Conservation (phyloP, 2,888 invertebrate species). For the Stenodema calcarata region DNA sequence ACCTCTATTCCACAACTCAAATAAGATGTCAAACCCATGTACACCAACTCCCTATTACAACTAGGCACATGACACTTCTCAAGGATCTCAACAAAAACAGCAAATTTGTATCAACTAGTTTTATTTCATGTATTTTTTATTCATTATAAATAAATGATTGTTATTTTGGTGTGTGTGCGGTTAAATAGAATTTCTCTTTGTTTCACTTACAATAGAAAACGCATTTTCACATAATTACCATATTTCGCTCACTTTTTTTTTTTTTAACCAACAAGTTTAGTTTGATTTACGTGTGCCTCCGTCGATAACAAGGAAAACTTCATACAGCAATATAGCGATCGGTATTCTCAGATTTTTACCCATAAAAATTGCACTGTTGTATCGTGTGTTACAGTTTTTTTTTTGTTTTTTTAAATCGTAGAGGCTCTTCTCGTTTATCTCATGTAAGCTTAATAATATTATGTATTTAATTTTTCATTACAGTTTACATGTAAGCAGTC, state of each 20-base stretch:
- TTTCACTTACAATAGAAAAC: constrained; percentile 31
- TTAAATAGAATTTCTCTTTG: constrained; percentile 23
- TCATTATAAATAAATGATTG: constrained; percentile 49
- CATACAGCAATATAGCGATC: neutral
- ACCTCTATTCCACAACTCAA: too few species aligned
- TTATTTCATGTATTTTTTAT: constrained; percentile 44
- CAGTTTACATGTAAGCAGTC: constrained; percentile 52
- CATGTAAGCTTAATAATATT: constrained; percentile 36
- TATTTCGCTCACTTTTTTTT: neutral
- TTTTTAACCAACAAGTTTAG: neutral
- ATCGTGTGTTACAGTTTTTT: neutral
- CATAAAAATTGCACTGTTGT: neutral
- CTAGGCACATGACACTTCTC: too few species aligned
- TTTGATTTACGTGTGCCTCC: neutral
- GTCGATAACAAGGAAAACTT: neutral
- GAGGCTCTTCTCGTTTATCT: neutral
- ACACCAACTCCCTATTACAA: too few species aligned
- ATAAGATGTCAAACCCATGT: too few species aligned
- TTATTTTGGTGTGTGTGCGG: constrained; percentile 48
- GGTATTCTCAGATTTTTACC: neutral
- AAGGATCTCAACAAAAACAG: neutral
- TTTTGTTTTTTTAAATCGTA: neutral
- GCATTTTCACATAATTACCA: neutral
- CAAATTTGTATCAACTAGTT: constrained; percentile 30
- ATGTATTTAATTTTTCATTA: constrained; percentile 35